Evolutionary conservation across 2,797 vertebrate species (phyloP), one percentile per base, ranked within the genome.

Genomic region (Psittacula echo): DNA sequence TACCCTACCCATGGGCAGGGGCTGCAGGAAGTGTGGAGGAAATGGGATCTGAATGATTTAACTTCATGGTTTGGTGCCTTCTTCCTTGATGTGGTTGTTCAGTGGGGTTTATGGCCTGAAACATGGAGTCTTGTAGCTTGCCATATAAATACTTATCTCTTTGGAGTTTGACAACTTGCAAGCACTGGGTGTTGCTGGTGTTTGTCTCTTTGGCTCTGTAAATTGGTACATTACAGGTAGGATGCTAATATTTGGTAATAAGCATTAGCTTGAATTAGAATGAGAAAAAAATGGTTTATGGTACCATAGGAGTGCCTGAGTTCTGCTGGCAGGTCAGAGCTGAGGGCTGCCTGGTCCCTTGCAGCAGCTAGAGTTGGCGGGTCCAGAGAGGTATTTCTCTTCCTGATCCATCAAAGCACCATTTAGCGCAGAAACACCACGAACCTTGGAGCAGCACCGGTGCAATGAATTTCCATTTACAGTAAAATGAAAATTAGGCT

Each of bases 21-120:
- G 42, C 48, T 80, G 76, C 41, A 21, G 19, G 11, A 29, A 34
- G 30, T 3, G 24, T 13, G 39, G 54, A 54, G 42, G 56, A 19
- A 56, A 11, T 2, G 34, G n/a, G 54, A 21, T 11, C 18, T 3
- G 20, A 37, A 44, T 4, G 20, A 5, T 29, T n/a, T 20, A 1
- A 37, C 32, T 3, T 12, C 4, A 13, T 21, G 48, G 5, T 22
- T 83, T 11, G 53, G 14, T 58, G 44, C 39, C 53, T 37, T 13
- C 37, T 86, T 42, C n/a, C 34, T 13, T 7, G 37, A 7, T 15
- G 58, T 2, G 13, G 54, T 8, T 15, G 5, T 51, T 66, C 24
- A 13, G 3, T 5, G 3, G 37, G 39, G 22, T 54, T 68, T n/a
- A 2, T 9, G 18, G 51, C 50, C 32, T 17, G 1, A 5, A 71